Base-by-base conservation (phyloP, 2,113 vertebrate genomes). In the Bagarius yarrelli region DNA sequence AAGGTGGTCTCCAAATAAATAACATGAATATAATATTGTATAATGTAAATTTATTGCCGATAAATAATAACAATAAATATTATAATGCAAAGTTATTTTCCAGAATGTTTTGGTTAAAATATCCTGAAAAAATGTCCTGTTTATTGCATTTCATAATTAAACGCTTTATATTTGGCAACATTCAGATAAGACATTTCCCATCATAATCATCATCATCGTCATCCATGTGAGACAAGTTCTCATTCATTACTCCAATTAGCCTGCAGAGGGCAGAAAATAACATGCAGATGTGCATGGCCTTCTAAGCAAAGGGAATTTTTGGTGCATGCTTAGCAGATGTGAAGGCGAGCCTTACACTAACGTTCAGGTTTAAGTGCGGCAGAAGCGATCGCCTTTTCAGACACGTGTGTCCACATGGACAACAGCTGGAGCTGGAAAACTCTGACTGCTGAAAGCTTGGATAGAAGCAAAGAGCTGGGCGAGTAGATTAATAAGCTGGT, bases 401-500 rank as follows among this genome's bases (percentile, higher is more conserved):
- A 61, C 55, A 47, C 44, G 71, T 40, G 59, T 14, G 57, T 82
- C 84, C 83, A 87, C 83, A 82, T 85, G 80, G 40, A 74, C 64
- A 85, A 69, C 83, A 87, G 83, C 87, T 86, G 85, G 85, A 78
- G 75, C 80, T 76, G 50, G 27, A 80, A 85, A 77, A 72, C 66
- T 47, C 81, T 25, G 74, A 63, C 78, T 67, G 44, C 75, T 67
- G 27, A 70, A 60, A 70, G 36, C 66, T 78, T 64, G 78, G 72
- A 69, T 83, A 67, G 70, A 84, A 82, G 73, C 70, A 72, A 66
- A 86, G 76, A 84, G 53, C 79, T 84, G 63, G 76, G 82, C 5
- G 76, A 85, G 85, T 79, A 89, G 80, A 85, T 84, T 83, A 87
- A 87, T 76, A 78, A 32, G 80, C 76, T 55, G 50, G 79, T 83